These are phyloP conservation scores for Caenorhabditis remanei DNA, from an alignment of 1,140 invertebrate genomes.

Conservation along the genomic window DNA sequence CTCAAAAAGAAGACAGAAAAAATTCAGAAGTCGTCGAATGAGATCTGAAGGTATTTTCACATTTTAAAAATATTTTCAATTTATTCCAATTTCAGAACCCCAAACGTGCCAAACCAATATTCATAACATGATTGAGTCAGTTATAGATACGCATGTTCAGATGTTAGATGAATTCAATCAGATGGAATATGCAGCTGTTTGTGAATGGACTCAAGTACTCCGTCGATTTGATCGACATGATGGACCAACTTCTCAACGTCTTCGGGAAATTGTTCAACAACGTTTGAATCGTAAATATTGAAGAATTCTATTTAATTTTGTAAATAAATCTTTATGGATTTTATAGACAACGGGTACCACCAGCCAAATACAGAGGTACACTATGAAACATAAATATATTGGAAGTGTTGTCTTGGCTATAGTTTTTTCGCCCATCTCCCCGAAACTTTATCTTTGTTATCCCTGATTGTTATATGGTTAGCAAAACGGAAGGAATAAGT, in stretches of 20 bases:
- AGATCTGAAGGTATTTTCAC: constrained; percentile 5
- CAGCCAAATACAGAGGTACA: too few relatives aligned
- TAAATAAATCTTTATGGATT: too few relatives aligned
- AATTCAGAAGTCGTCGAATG: not conserved
- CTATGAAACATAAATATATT: too few relatives aligned
- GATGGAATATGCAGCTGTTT: constrained; percentile 47
- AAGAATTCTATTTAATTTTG: not conserved
- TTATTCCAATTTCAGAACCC: not conserved
- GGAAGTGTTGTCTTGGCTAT: too few relatives aligned
- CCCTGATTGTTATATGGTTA: too few relatives aligned
- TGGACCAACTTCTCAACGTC: constrained; percentile 12
- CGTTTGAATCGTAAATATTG: constrained; percentile 33
- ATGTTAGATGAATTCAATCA: constrained; percentile 38
- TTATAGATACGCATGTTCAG: constrained; percentile 43
- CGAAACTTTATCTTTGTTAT: too few relatives aligned
- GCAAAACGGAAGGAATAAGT: too few relatives aligned
- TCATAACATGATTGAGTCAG: constrained; percentile 26
- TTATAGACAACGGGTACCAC: too few relatives aligned
- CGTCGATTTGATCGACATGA: constrained; percentile 6
- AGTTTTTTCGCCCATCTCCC: too few relatives aligned
- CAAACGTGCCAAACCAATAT: constrained; percentile 27
- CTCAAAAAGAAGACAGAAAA: not conserved
- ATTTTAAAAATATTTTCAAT: not conserved
- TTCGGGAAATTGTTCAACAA: constrained; percentile 23
- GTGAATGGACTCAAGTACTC: constrained; percentile 21